These are phyloP conservation scores for Acronicta aceris DNA, from an alignment of 2,888 invertebrate genomes.

Conservation along the genomic window DNA sequence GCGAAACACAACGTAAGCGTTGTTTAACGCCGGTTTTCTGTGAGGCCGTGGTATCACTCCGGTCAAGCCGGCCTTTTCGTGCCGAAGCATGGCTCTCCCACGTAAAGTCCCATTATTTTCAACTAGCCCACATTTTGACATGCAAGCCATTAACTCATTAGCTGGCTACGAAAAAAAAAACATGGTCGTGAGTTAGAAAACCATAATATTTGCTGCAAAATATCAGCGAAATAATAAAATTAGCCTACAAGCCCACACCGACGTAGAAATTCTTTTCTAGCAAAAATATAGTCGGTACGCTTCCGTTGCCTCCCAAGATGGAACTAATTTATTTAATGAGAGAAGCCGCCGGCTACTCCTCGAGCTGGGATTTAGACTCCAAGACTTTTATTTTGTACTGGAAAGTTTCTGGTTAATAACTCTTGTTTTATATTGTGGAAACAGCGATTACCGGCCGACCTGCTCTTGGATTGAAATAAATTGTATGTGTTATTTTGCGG, in stretches of 20 bases:
- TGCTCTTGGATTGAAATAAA: conserved; percentile 10
- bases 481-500: too few relatives aligned
- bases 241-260: conserved; percentile 23
- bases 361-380: conserved; percentile 45
- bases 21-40: too few relatives aligned
- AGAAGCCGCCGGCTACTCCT: conserved; percentile 41
- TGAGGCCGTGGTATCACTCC: too few relatives aligned
- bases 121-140: conserved; percentile 6
- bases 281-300: conserved; percentile 40
- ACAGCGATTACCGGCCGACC: conserved; percentile 42
- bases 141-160: neutral
- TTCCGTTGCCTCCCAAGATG: conserved; percentile 48
- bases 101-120: too few relatives aligned
- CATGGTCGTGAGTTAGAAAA: conserved; percentile 3
- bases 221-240: conserved; percentile 24
- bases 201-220: conserved; percentile 5
- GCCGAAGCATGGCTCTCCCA: too few relatives aligned
- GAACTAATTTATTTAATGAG: conserved; percentile 64
- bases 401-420: conserved; percentile 51
- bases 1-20: too few relatives aligned
- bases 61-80: too few relatives aligned
- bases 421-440: conserved; percentile 53
- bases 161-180: neutral
- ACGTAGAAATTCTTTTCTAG: conserved; percentile 39
- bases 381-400: conserved; percentile 50